These are phyloP conservation scores for Agraylea sexmaculata DNA, from an alignment of 1,140 invertebrate genomes.

Conservation along the genomic window DNA sequence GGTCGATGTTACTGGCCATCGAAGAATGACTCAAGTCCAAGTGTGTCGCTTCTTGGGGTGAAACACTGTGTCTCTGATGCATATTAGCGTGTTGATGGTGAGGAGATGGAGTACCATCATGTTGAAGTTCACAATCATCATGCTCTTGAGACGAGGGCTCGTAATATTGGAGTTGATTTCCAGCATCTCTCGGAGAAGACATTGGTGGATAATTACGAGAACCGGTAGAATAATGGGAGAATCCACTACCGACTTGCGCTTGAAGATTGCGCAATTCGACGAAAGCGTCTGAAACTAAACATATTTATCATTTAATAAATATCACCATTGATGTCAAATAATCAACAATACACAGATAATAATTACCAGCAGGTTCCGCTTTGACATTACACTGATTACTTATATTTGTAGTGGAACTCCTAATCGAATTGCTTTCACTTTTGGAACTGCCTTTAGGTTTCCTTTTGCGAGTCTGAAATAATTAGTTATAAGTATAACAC, in stretches of 20 bases:
- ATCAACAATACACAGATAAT: conserved; percentile 6
- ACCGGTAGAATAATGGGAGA: background rate
- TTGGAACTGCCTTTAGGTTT: conserved; percentile 65
- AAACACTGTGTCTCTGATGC: conserved; percentile 16
- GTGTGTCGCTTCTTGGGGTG: conserved; percentile 12
- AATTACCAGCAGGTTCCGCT: conserved; percentile 23
- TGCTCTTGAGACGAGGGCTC: conserved; percentile 7
- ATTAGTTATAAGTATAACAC: background rate
- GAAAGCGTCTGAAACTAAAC: conserved; percentile 13
- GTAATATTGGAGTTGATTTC: conserved; percentile 7
- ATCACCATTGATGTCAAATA: background rate
- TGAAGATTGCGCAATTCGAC: conserved; percentile 13
- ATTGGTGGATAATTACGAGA: background rate
- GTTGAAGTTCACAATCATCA: conserved; percentile 12
- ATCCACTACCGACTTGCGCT: conserved; percentile 6
- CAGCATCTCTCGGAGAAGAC: conserved; percentile 1
- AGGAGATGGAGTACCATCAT: conserved; percentile 15
- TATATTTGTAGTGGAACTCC: conserved; percentile 9
- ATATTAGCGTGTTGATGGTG: conserved; percentile 5
- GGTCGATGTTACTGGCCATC: conserved; percentile 8
- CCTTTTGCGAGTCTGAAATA: conserved; percentile 73
- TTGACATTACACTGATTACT: conserved; percentile 5
- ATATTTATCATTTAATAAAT: conserved; percentile 1
- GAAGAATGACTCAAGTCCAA: conserved; percentile 12
- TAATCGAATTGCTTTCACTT: conserved; percentile 27